Percentiles rank a stretch among this genome's conserved stretches.
These are phyloP conservation scores for Sorex araneus DNA, from an alignment of 2,113 vertebrate genomes.

Conservation along the genomic window DNA sequence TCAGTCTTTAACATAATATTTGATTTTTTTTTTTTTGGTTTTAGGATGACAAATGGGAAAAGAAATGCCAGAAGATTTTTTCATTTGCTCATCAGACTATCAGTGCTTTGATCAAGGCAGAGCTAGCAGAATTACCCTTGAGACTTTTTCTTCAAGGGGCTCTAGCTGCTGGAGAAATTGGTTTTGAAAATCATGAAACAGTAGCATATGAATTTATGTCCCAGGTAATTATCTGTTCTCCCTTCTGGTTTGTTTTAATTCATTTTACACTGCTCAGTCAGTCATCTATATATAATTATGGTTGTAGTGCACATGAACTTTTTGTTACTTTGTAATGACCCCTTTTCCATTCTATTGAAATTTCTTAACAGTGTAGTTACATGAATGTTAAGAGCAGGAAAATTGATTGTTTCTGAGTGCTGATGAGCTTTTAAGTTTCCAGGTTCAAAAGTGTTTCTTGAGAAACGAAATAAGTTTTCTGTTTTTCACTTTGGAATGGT, in stretches of 20 bases:
- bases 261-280: background rate
- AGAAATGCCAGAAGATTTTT: constrained; percentile 99
- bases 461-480: background rate
- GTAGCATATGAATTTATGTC: constrained; percentile 99
- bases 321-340: background rate
- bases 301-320: background rate
- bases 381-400: background rate
- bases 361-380: background rate
- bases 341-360: background rate
- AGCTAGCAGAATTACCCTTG: constrained; percentile 96
- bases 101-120: constrained; percentile 98
- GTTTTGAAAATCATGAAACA: constrained; percentile 99
- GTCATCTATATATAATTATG: background rate
- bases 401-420: background rate
- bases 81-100: constrained; percentile 99
- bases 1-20: background rate
- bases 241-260: background rate
- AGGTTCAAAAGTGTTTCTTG: constrained; percentile 15
- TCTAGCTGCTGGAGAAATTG: constrained; percentile 97
- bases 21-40: constrained; percentile 21
- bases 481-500: background rate
- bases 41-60: constrained; percentile 99
- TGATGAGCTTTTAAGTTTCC: background rate
- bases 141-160: constrained; percentile 98
- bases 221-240: constrained; percentile 90